A percentile compares a stretch with the other conserved stretches of the same genome.
These are phyloP conservation scores for Cepphus grylle DNA, from an alignment of 2,113 vertebrate species.

Conservation along the genomic window DNA sequence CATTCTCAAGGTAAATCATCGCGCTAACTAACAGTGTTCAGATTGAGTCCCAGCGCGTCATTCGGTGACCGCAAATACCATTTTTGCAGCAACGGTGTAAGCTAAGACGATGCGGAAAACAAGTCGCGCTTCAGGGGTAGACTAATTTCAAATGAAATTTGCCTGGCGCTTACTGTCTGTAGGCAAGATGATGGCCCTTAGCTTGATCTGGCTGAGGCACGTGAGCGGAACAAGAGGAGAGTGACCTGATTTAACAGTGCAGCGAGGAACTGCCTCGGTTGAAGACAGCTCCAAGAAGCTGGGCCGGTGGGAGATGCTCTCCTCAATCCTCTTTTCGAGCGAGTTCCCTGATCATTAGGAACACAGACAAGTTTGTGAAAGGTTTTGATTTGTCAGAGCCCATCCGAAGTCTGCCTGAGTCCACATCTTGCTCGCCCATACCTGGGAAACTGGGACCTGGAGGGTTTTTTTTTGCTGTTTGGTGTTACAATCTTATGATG, in stretches of 20 bases:
- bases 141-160: background rate
- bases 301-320: background rate
- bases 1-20: background rate
- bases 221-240: background rate
- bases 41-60: background rate
- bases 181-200: background rate
- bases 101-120: background rate
- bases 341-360: rapidly evolving
- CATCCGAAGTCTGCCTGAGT: background rate
- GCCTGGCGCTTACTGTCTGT: background rate
- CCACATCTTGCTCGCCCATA: background rate
- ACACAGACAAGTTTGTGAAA: background rate
- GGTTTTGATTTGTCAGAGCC: background rate
- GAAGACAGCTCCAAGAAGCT: background rate
- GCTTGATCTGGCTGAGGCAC: background rate
- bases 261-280: background rate
- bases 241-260: background rate
- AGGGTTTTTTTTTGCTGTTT: background rate
- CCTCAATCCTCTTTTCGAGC: background rate
- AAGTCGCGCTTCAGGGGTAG: background rate
- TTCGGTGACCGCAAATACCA: background rate
- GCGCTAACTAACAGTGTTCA: background rate
- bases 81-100: background rate
- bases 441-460: background rate
- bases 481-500: background rate